Percentiles rank a stretch among this genome's conserved stretches.
phyloP scores from a whole-genome alignment of 2,888 invertebrate species.

The Dascillus cervinus region DNA sequence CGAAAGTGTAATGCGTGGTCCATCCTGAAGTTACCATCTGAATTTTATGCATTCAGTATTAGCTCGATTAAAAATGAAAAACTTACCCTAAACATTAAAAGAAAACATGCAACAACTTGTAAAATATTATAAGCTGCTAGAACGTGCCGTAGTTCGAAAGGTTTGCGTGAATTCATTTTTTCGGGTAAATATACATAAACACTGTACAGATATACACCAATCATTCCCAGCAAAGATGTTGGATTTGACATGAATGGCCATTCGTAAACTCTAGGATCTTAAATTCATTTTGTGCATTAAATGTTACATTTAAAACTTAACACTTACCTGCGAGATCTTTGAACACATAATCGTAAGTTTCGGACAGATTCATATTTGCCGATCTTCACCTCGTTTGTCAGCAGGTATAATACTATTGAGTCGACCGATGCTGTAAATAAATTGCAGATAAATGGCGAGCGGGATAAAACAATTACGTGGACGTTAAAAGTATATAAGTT shows the following conservation, averaged over 20 bases:
- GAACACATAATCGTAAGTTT: not conserved
- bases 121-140: slow-evolving; percentile 70
- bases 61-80: not conserved
- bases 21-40: slow-evolving; percentile 59
- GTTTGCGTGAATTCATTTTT: slow-evolving; percentile 61
- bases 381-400: no score
- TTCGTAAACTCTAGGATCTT: slow-evolving; percentile 43
- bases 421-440: no score
- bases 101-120: slow-evolving; percentile 65
- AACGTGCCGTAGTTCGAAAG: slow-evolving; percentile 56
- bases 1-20: slow-evolving; percentile 52
- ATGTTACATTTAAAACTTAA: not conserved
- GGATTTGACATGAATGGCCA: slow-evolving; percentile 50
- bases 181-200: slow-evolving; percentile 47
- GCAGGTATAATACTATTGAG: no score
- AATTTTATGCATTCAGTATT: no score
- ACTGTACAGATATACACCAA: slow-evolving; percentile 44
- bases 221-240: slow-evolving; percentile 39
- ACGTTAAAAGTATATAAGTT: no score
- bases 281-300: slow-evolving; percentile 10
- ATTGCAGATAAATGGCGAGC: no score
- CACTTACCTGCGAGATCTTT: not conserved
- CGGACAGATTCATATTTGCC: no score
- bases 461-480: no score
- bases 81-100: slow-evolving; percentile 62